Evolutionary conservation across 2,113 vertebrate species (phyloP).

Genomic region (Epinephelus lanceolatus): DNA sequence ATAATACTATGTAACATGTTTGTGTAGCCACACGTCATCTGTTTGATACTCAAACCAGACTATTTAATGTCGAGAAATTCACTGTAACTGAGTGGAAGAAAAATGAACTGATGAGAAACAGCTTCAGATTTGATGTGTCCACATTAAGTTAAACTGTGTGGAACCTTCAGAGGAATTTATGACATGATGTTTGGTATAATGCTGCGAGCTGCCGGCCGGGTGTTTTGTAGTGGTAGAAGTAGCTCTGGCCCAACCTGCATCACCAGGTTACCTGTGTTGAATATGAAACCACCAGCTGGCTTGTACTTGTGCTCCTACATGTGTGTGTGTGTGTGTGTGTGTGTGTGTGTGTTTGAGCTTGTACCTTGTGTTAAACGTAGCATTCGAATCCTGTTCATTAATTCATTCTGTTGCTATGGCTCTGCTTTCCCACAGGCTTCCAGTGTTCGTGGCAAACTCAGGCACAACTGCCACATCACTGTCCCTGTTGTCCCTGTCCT

Average conservation of each 20-base stretch:
- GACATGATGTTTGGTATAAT: background rate
- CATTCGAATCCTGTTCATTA: conserved; percentile 76
- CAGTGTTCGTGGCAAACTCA: conserved; percentile 74
- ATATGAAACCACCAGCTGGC: conserved; percentile 76
- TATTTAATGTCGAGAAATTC: background rate
- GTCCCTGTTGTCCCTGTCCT: conserved; percentile 40
- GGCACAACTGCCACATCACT: conserved; percentile 51
- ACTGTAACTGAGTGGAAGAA: background rate
- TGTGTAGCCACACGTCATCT: background rate
- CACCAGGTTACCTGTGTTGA: conserved; percentile 68
- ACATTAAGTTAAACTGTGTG: background rate
- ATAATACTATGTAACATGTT: background rate
- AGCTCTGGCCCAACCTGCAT: conserved; percentile 31
- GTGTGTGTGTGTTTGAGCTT: conserved; percentile 22
- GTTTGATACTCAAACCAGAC: background rate
- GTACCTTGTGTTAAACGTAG: conserved; percentile 73
- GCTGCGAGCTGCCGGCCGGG: conserved; percentile 1
- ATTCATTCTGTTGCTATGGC: conserved; percentile 81
- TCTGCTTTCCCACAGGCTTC: conserved; percentile 72
- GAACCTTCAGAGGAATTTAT: background rate
- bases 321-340: conserved; percentile 33
- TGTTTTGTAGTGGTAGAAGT: conserved; percentile 44
- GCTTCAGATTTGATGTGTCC: background rate
- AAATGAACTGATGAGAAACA: background rate
- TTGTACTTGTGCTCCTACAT: background rate